Evolutionary conservation across 2,113 vertebrate species (phyloP).

Genomic region (Mormyrus iriodes): DNA sequence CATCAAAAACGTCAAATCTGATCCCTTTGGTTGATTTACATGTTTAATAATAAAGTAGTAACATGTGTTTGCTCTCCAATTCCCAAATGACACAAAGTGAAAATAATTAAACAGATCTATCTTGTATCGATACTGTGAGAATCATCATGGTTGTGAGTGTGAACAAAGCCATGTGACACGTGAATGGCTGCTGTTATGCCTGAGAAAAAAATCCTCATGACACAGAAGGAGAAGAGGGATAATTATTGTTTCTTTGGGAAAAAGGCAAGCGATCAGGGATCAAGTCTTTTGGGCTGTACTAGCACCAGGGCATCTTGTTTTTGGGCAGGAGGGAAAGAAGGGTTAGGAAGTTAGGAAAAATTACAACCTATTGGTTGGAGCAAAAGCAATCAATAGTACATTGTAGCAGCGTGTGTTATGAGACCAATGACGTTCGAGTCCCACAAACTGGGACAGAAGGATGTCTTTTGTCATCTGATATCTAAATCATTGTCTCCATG

Average conservation of each 20-base stretch:
- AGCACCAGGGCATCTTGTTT: neutral
- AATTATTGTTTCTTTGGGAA: neutral
- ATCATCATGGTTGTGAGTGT: neutral
- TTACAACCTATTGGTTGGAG: neutral
- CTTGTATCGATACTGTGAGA: neutral
- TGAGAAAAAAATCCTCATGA: neutral
- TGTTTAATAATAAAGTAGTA: conserved; percentile 7
- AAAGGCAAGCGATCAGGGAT: neutral
- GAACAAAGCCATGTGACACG: neutral
- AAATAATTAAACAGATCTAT: neutral
- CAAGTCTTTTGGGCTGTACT: neutral
- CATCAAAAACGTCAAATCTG: neutral
- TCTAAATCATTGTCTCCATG: neutral
- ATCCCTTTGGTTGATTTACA: neutral
- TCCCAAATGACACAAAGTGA: neutral
- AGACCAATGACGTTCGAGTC: neutral
- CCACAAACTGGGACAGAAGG: neutral
- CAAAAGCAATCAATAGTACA: neutral
- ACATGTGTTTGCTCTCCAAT: neutral
- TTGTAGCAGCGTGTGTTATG: neutral
- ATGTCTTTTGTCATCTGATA: neutral
- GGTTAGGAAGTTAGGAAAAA: neutral
- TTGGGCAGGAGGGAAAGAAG: neutral
- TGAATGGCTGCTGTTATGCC: neutral
- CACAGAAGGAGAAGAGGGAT: neutral